These are phyloP conservation scores for Desmodus rotundus DNA, from an alignment of 2,113 vertebrate genomes.

Conservation along the genomic window DNA sequence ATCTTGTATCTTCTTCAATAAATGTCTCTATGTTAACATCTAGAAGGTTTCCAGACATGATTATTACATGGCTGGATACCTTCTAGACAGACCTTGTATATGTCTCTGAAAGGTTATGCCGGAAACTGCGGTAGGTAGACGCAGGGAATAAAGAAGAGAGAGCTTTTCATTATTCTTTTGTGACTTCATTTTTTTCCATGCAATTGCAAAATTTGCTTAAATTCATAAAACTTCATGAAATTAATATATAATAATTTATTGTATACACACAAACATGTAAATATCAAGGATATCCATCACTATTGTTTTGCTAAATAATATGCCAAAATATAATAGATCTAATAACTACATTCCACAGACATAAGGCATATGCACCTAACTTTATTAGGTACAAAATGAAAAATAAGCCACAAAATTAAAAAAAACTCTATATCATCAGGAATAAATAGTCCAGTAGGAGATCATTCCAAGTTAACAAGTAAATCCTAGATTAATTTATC, in stretches of 20 bases:
- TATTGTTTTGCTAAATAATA: neutral
- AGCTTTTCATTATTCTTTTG: neutral
- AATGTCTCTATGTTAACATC: too few relatives aligned
- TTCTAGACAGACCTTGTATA: too few relatives aligned
- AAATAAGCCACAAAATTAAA: neutral
- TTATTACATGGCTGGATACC: too few relatives aligned
- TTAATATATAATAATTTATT: neutral
- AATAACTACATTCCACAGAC: neutral
- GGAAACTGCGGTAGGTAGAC: neutral
- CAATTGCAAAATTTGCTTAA: neutral
- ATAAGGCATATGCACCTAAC: neutral
- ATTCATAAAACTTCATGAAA: neutral
- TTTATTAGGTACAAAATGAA: neutral
- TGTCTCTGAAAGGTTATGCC: neutral
- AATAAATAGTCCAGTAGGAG: neutral
- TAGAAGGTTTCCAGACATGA: too few relatives aligned
- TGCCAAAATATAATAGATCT: neutral
- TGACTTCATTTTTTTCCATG: neutral
- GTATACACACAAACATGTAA: neutral
- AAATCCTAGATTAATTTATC: neutral
- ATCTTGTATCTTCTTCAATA: too few relatives aligned
- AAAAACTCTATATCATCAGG: neutral
- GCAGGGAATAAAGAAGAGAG: neutral
- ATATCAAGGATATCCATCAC: neutral
- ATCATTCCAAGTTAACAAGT: neutral